Percentiles rank a stretch among this genome's conserved stretches.
phyloP scores from a whole-genome alignment of 37 sponge, comb jelly and placozoan species.

The Spongia lamella region DNA sequence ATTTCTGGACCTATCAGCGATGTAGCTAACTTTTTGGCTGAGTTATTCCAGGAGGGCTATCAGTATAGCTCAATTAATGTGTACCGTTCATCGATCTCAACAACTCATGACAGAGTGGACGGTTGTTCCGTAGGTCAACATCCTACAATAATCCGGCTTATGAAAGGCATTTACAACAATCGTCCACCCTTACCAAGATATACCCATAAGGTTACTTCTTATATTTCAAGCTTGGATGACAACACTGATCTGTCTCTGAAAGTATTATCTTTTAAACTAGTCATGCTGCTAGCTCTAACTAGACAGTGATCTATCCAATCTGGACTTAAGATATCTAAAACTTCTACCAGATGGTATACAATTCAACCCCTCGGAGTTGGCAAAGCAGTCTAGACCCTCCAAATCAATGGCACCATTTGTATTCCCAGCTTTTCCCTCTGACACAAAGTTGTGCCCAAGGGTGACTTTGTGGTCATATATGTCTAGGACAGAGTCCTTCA shows the following conservation, averaged over 20 bases:
- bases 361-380: conserved; percentile 19
- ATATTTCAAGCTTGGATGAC: not conserved
- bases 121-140: conserved; percentile 47
- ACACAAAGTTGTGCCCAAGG: conserved; percentile 25
- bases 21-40: conserved; percentile 22
- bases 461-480: not conserved
- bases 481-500: not conserved
- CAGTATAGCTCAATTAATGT: conserved; percentile 38
- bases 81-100: conserved; percentile 42
- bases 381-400: conserved; percentile 24
- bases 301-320: conserved; percentile 8
- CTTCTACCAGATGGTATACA: conserved; percentile 32
- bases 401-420: conserved; percentile 27
- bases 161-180: conserved; percentile 27
- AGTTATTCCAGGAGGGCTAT: conserved; percentile 20
- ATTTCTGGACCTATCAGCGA: conserved; percentile 37
- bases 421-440: conserved; percentile 24
- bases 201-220: not conserved
- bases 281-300: conserved; percentile 28
- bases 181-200: conserved; percentile 43
- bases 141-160: conserved; percentile 15
- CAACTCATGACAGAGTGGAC: conserved; percentile 29
- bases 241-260: conserved; percentile 23
- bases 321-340: not conserved
- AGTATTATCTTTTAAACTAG: conserved; percentile 24